Percentiles rank a stretch among this genome's conserved stretches.
Conservation (phyloP, 1,140 invertebrate species). For the Triops cancriformis region DNA sequence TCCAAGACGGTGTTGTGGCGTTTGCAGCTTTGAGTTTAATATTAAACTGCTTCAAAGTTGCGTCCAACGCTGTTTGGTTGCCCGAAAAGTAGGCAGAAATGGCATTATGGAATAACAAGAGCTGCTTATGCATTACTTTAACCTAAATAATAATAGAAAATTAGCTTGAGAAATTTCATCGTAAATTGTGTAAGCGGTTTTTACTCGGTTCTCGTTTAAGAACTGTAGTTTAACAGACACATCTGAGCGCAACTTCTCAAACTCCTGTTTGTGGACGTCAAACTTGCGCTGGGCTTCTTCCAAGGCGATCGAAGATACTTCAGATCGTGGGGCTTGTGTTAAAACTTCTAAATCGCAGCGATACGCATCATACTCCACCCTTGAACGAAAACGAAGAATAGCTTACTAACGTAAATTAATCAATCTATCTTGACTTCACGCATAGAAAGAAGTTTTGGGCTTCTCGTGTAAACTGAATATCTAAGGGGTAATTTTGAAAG, state of each 20-base stretch:
- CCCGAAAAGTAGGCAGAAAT: conserved; percentile 93
- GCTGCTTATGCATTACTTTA: conserved; percentile 96
- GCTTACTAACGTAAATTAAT: no score
- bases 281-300: conserved; percentile 75
- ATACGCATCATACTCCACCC: conserved; percentile 95
- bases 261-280: conserved; percentile 74
- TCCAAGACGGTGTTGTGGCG: conserved; percentile 60
- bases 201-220: conserved; percentile 89
- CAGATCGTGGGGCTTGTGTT: conserved; percentile 53
- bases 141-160: conserved; percentile 54
- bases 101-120: conserved; percentile 90
- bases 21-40: conserved; percentile 73
- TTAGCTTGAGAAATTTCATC: conserved; percentile 11
- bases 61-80: conserved; percentile 83
- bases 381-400: conserved; percentile 38
- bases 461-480: no score
- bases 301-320: conserved; percentile 49
- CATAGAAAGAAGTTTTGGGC: no score
- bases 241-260: conserved; percentile 83
- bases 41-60: conserved; percentile 93
- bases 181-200: neutral
- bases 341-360: conserved; percentile 78
- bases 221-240: conserved; percentile 92
- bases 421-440: no score
- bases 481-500: no score